Evolutionary conservation across 64 coral and sea anemone genomes (phyloP).

Genomic region (Dendrophyllia cribrosa): DNA sequence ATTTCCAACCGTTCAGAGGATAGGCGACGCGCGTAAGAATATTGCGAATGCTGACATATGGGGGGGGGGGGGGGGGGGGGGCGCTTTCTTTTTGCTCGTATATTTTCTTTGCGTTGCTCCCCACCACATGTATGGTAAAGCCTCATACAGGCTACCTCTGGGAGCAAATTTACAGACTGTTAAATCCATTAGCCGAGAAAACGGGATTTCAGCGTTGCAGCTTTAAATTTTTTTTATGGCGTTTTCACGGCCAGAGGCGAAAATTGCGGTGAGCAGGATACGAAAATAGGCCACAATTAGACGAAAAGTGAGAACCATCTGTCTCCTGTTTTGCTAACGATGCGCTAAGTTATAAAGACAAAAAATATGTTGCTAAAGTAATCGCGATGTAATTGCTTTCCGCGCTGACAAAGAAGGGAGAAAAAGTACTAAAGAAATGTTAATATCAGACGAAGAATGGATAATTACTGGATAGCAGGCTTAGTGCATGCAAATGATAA

Average conservation of each 20-base stretch:
- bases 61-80: no score
- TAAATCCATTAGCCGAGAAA: not conserved
- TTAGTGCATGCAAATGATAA: not conserved
- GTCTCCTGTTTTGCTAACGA: not conserved
- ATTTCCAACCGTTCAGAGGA: not conserved
- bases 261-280: conserved; percentile 1
- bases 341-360: not conserved
- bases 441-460: not conserved
- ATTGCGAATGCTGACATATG: no score
- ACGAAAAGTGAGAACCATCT: not conserved
- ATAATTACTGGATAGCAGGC: not conserved
- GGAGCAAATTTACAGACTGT: no score
- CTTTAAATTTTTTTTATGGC: not conserved
- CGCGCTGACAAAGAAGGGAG: not conserved
- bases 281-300: not conserved
- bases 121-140: no score
- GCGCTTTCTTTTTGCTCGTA: no score
- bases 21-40: not conserved
- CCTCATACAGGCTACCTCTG: no score
- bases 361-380: not conserved
- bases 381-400: not conserved
- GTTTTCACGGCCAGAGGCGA: conserved; percentile 14
- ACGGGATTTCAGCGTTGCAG: not conserved
- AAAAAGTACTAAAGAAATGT: not conserved
- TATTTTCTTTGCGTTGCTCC: no score